A percentile compares a stretch with the other conserved stretches of the same genome.
Evolutionary conservation across 2,113 vertebrate species (phyloP).

Genomic region (Pygoscelis adeliae): DNA sequence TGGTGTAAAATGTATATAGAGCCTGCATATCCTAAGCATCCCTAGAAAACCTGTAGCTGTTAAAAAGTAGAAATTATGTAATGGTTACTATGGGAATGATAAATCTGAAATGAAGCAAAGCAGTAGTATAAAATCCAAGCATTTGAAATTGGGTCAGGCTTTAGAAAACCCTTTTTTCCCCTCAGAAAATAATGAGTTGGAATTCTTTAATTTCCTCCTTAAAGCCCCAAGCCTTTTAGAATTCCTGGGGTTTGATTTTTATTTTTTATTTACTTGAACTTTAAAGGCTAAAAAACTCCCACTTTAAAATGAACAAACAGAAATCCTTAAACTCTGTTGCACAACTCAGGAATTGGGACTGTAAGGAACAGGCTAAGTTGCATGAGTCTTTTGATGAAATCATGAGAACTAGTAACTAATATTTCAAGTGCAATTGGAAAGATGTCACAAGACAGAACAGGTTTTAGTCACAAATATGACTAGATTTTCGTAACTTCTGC

Average conservation of each 20-base stretch:
- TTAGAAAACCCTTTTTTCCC: neutral
- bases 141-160: constrained; percentile 1
- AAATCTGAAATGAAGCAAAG: neutral
- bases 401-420: neutral
- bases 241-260: neutral
- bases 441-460: neutral
- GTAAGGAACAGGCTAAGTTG: neutral
- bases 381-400: neutral
- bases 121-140: neutral
- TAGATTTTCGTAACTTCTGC: neutral
- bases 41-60: neutral
- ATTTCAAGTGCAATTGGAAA: constrained; percentile 12
- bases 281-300: neutral
- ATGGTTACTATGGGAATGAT: neutral
- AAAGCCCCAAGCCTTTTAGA: neutral
- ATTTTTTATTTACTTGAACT: neutral
- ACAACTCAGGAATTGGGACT: neutral
- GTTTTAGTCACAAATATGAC: neutral
- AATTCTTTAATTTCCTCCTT: neutral
- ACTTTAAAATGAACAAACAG: neutral
- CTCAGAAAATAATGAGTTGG: neutral
- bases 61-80: neutral
- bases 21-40: neutral
- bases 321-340: neutral
- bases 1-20: neutral